phyloP scores from a whole-genome alignment of 2,888 invertebrate genomes.

The Glaucopsyche alexis region DNA sequence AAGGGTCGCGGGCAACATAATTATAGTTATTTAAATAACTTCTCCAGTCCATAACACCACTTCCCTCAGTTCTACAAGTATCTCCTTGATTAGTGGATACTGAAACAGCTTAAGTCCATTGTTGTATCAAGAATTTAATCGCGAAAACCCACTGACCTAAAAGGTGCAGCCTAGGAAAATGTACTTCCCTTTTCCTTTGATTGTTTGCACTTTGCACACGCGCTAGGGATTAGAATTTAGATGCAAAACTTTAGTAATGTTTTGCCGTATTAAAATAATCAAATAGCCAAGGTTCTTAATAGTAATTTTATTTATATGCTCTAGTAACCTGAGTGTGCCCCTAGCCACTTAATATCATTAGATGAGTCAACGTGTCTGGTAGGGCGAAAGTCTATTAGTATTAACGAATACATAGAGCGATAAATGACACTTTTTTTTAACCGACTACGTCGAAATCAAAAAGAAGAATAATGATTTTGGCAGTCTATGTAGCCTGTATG shows the following conservation, averaged over 20 bases:
- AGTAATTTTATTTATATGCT: slow-evolving; percentile 15
- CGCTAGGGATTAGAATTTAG: background rate
- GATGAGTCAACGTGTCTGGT: slow-evolving; percentile 19
- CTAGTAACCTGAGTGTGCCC: slow-evolving; percentile 16
- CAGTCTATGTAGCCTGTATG: too few relatives aligned
- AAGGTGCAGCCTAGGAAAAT: slow-evolving; percentile 21
- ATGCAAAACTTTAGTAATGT: background rate
- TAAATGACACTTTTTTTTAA: background rate
- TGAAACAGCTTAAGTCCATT: slow-evolving; percentile 11
- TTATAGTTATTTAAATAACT: too few relatives aligned
- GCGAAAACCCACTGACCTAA: slow-evolving; percentile 26
- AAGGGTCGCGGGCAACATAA: too few relatives aligned
- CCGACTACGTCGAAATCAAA: too few relatives aligned
- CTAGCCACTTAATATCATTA: slow-evolving; percentile 4
- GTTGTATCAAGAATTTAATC: slow-evolving; percentile 12
- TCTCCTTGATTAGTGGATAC: background rate
- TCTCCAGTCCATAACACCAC: too few relatives aligned
- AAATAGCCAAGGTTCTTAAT: background rate
- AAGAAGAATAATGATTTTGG: too few relatives aligned
- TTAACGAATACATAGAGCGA: too few relatives aligned
- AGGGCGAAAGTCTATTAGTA: background rate
- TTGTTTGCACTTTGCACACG: slow-evolving; percentile 25
- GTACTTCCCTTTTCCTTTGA: slow-evolving; percentile 24
- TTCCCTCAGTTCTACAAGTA: background rate
- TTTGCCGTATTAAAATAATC: background rate